These are phyloP conservation scores for Lepidonotus clava DNA, from an alignment of 2,888 invertebrate species.

Conservation along the genomic window DNA sequence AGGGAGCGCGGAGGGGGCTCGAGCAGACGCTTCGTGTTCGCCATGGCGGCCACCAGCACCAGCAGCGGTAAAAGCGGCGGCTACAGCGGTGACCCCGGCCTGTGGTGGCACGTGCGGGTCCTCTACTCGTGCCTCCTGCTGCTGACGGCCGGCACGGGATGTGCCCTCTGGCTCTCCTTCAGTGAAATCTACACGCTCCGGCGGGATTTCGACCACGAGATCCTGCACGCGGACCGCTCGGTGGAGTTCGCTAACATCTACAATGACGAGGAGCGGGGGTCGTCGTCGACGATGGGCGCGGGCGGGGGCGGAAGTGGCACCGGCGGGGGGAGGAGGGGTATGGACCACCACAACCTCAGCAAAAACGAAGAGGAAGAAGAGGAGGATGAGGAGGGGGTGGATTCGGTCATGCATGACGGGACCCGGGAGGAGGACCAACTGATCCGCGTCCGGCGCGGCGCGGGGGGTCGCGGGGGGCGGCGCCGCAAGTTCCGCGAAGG, in stretches of 20 bases:
- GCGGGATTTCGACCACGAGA: slow-evolving; percentile 31
- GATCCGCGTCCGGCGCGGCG: background rate
- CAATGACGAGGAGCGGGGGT: background rate
- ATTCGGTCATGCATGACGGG: background rate
- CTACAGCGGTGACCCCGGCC: background rate
- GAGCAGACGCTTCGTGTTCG: background rate
- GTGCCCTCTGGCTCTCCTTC: slow-evolving; percentile 42
- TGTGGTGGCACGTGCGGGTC: slow-evolving; percentile 49
- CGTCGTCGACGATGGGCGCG: background rate
- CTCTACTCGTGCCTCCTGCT: slow-evolving; percentile 38
- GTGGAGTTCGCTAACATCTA: slow-evolving; percentile 52
- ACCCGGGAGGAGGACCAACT: background rate
- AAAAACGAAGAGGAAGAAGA: background rate
- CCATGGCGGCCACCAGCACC: background rate
- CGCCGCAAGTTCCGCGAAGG: slow-evolving; percentile 29
- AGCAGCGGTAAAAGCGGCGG: background rate
- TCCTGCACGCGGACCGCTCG: background rate
- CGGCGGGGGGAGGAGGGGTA: background rate
- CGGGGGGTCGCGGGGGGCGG: background rate
- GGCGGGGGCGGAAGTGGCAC: background rate
- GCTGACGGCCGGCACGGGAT: background rate
- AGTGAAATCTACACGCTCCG: slow-evolving; percentile 43
- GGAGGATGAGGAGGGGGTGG: background rate
- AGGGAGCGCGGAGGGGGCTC: background rate
- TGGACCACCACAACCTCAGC: background rate